Conservation (phyloP, 2,797 vertebrate genomes). For the Lateolabrax maculatus region DNA sequence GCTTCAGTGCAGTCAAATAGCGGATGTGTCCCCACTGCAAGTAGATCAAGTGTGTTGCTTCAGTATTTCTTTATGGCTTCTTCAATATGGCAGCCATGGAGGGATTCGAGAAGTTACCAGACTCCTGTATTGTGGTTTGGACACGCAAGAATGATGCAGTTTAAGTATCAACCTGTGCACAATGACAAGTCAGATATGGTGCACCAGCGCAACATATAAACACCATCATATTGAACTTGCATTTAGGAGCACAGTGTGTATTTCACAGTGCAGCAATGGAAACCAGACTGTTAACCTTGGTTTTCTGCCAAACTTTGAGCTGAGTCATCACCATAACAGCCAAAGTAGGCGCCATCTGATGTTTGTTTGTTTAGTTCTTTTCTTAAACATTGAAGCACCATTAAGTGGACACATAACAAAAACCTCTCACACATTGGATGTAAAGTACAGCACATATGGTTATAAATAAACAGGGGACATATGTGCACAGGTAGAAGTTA, state of each 20-base stretch:
- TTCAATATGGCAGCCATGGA: not conserved
- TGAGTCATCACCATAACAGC: constrained; percentile 52
- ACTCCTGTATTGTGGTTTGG: not conserved
- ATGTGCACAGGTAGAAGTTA: constrained; percentile 47
- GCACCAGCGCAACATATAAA: constrained; percentile 4
- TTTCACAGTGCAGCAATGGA: constrained; percentile 11
- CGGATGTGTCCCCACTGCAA: not conserved
- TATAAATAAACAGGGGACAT: constrained; percentile 67
- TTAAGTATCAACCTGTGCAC: not conserved
- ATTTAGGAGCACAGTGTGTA: constrained; percentile 2
- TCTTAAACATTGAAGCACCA: constrained; percentile 34
- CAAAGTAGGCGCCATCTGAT: constrained; percentile 48
- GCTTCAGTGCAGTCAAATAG: not conserved
- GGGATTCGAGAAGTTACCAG: too few relatives aligned
- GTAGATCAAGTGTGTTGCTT: not conserved
- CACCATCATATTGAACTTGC: not conserved
- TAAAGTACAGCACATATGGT: not conserved
- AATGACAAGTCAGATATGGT: not conserved
- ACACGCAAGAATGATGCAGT: not conserved
- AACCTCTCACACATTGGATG: not conserved
- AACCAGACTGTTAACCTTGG: constrained; percentile 24
- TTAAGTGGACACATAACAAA: constrained; percentile 48
- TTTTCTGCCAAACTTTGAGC: constrained; percentile 55
- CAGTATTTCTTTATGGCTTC: not conserved
- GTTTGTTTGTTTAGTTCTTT: constrained; percentile 12